These are phyloP conservation scores for Sorex fumeus DNA, from an alignment of 2,113 vertebrate genomes.

Conservation along the genomic window DNA sequence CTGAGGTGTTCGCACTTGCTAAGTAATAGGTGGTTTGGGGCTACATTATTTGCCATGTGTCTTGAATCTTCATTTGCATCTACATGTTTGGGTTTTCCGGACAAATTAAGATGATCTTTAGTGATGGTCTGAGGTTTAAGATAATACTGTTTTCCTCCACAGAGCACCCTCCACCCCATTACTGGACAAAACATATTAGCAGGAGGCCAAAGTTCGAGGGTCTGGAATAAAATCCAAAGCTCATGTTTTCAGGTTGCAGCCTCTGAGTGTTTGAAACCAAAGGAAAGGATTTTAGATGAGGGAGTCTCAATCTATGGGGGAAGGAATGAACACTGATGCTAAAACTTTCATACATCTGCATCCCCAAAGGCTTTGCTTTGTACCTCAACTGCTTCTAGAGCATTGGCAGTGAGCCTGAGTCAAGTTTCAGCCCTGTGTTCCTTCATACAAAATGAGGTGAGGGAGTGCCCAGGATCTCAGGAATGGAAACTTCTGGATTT, in stretches of 20 bases:
- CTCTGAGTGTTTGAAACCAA: constrained; percentile 27
- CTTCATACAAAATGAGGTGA: neutral
- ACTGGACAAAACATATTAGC: neutral
- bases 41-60: neutral
- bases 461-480: neutral
- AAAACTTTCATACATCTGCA: constrained; percentile 12
- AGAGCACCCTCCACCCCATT: neutral
- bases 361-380: neutral
- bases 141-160: constrained; percentile 13
- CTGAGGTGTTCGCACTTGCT: neutral
- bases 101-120: constrained; percentile 52
- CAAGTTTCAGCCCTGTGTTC: neutral
- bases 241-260: neutral
- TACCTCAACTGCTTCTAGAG: constrained; percentile 26
- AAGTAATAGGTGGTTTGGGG: neutral
- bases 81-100: constrained; percentile 6
- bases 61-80: constrained; percentile 44
- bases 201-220: neutral
- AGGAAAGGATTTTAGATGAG: neutral
- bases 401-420: neutral
- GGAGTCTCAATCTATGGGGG: neutral
- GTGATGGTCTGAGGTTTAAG: neutral
- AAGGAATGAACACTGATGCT: neutral
- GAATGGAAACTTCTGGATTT: neutral
- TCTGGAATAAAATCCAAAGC: neutral